A percentile compares a stretch with the other conserved stretches of the same genome.
phyloP scores from a whole-genome alignment of 2,797 vertebrate species.

The Rhynchotus rufescens region DNA sequence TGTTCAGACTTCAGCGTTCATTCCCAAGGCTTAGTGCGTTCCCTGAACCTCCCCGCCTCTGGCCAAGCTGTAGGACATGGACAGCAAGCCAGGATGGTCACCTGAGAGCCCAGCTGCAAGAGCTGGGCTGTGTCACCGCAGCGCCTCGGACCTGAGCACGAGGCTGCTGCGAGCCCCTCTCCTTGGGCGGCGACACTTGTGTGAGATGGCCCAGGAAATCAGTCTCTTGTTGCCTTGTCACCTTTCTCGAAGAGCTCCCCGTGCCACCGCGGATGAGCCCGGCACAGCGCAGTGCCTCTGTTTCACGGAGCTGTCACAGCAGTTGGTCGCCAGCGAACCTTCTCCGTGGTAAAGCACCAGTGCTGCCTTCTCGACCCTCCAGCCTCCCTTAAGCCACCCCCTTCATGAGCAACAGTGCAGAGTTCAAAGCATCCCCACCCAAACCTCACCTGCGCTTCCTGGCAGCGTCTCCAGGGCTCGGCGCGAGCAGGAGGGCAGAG shows the following conservation, averaged over 20 bases:
- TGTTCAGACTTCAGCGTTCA: accelerated
- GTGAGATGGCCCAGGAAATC: neutral
- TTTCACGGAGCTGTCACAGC: accelerated
- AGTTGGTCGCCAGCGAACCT: neutral
- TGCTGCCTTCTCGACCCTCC: neutral
- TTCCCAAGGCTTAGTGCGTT: neutral
- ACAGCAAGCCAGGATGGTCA: neutral
- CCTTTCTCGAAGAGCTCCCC: neutral
- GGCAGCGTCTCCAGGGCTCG: neutral
- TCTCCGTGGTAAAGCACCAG: accelerated
- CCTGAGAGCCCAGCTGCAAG: too few species aligned
- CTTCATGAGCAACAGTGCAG: neutral
- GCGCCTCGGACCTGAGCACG: neutral
- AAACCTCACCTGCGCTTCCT: neutral
- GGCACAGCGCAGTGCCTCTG: neutral
- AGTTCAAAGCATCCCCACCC: neutral
- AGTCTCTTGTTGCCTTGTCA: neutral
- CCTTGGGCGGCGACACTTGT: neutral
- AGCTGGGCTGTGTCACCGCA: neutral
- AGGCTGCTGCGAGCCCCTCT: neutral
- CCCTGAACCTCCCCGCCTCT: neutral
- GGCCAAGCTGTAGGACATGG: neutral
- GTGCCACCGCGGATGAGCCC: neutral
- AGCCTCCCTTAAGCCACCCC: neutral
- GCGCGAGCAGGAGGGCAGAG: neutral